Evolutionary conservation across 2,888 invertebrate genomes (phyloP).

Genomic region (Nomada lathburiana): DNA sequence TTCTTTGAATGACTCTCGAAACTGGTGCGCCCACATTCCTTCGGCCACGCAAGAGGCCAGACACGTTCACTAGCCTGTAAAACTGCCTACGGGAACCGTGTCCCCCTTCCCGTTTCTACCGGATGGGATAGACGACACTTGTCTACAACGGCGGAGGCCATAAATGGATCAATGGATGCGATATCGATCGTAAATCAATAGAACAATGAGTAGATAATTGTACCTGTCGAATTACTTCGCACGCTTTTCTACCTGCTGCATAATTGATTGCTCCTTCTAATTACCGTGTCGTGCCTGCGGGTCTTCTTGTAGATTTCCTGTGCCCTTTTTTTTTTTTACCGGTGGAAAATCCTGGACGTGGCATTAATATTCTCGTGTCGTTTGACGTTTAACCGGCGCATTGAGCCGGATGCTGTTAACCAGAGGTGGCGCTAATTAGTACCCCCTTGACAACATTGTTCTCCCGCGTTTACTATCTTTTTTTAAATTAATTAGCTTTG

Average conservation of each 20-base stretch:
- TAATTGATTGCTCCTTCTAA: neutral
- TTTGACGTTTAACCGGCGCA: neutral
- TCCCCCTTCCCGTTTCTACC: constrained; percentile 10
- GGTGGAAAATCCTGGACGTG: no score
- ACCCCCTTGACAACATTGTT: neutral
- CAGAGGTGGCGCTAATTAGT: constrained; percentile 18
- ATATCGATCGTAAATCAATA: neutral
- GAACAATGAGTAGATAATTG: neutral
- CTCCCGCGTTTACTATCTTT: neutral
- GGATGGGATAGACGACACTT: constrained; percentile 20
- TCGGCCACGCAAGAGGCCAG: constrained; percentile 50
- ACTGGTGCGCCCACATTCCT: constrained; percentile 80
- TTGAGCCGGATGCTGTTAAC: neutral
- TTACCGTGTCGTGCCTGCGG: no score
- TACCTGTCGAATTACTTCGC: neutral
- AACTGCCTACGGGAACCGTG: constrained; percentile 50
- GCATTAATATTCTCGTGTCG: neutral
- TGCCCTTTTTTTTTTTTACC: neutral
- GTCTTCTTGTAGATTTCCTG: neutral
- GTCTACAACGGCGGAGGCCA: neutral
- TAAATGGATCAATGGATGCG: neutral
- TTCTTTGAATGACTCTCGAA: constrained; percentile 76
- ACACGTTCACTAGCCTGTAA: constrained; percentile 57
- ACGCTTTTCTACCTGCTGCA: neutral
- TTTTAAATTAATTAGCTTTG: neutral